phyloP scores from a whole-genome alignment of 1,140 invertebrate species.

The Drosophila willistoni region DNA sequence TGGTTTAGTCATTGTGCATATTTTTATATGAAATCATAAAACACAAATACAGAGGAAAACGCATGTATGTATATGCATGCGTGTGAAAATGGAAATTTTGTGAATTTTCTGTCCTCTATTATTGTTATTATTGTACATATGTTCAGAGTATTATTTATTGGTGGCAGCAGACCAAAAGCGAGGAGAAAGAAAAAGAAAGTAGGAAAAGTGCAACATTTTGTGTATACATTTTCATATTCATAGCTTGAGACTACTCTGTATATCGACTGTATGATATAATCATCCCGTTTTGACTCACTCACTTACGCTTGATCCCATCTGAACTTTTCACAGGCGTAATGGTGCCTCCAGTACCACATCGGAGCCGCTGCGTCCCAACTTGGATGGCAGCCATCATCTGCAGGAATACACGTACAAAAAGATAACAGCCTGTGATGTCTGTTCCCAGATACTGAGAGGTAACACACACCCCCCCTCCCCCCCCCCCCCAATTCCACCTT shows the following conservation, averaged over 20 bases:
- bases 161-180: background rate
- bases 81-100: slow-evolving; percentile 21
- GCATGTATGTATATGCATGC: background rate
- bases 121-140: slow-evolving; percentile 27
- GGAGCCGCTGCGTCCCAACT: slow-evolving; percentile 84
- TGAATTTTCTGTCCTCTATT: slow-evolving; percentile 8
- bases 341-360: slow-evolving; percentile 84
- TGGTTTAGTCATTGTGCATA: slow-evolving; percentile 60
- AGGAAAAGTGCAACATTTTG: slow-evolving; percentile 43
- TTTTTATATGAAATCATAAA: slow-evolving; percentile 54
- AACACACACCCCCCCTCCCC: slow-evolving; percentile 35
- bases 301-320: slow-evolving; percentile 31
- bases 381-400: slow-evolving; percentile 91
- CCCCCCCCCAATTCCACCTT: background rate
- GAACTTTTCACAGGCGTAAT: slow-evolving; percentile 88
- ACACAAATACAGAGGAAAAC: slow-evolving; percentile 37
- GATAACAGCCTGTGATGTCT: slow-evolving; percentile 96
- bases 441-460: slow-evolving; percentile 95
- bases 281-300: slow-evolving; percentile 20
- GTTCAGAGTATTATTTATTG: slow-evolving; percentile 1
- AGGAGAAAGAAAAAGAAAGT: background rate
- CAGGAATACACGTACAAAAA: slow-evolving; percentile 98
- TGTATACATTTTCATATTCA: slow-evolving; percentile 21
- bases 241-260: slow-evolving; percentile 5
- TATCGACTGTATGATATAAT: slow-evolving; percentile 16